Percentiles rank a stretch among this genome's conserved stretches.
Evolutionary conservation across 2,888 invertebrate genomes (phyloP).

Genomic region (Leptopilina syphax): DNA sequence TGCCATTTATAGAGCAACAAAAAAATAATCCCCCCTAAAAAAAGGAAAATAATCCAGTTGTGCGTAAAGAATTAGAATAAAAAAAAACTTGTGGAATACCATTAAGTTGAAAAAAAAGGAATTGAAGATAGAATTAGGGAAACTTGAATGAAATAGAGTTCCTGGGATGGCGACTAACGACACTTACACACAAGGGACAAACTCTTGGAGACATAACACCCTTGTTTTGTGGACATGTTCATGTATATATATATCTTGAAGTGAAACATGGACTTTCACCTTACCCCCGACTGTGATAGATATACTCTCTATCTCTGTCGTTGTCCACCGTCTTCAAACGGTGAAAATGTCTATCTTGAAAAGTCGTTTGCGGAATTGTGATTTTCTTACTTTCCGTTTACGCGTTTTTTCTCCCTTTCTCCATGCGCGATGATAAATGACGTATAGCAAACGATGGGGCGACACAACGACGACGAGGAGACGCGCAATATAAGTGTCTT

Average conservation of each 20-base stretch:
- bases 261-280: conserved; percentile 34
- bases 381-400: conserved; percentile 32
- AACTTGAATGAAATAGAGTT: conserved; percentile 17
- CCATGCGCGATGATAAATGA: conserved; percentile 35
- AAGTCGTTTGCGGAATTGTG: conserved; percentile 40
- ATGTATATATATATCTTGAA: background rate
- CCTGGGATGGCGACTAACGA: conserved; percentile 4
- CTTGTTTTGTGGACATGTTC: conserved; percentile 26
- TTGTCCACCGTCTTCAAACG: background rate
- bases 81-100: conserved; percentile 16
- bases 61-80: no score
- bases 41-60: no score
- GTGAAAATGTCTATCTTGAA: conserved; percentile 33
- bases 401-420: background rate
- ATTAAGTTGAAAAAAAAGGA: conserved; percentile 4
- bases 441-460: conserved; percentile 32
- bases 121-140: background rate
- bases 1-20: background rate
- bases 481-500: conserved; percentile 35
- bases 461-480: conserved; percentile 6
- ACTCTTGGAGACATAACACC: conserved; percentile 5
- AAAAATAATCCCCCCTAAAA: background rate
- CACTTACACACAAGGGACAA: background rate
- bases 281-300: conserved; percentile 1
- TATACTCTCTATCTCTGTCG: background rate